Evolutionary conservation across 2,888 invertebrate genomes (phyloP), one percentile per base, ranked within the genome.

Genomic region (Anoncus sp.): DNA sequence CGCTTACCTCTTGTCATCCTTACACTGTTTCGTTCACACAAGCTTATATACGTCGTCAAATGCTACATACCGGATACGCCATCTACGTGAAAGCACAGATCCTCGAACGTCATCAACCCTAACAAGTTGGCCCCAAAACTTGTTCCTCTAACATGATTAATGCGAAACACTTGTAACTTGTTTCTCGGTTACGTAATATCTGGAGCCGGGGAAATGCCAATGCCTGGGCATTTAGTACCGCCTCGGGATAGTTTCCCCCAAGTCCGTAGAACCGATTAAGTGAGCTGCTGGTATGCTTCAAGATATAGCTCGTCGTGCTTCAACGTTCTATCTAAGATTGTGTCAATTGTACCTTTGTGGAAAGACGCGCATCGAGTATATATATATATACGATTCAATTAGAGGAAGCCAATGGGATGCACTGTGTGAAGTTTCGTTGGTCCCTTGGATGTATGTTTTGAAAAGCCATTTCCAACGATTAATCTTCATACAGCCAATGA

Each of bases 101-200:
- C 79, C 79, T 81, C 76, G 77, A 80, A 83, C 81, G 82, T 81
- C 82, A 73, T 74, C 73, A 63, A 73, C 79, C 79, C 81, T 85
- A 85, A 86, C 85, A 82, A 87, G 84, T 87, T 86, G 77, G 80
- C 83, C 80, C 81, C 75, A 67, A 87, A 87, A 83, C 74, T 87
- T 83, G 74, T 53, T 80, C 79, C 83, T 83, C 83, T 87, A 88
- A 88, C 87, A 84, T 86, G 87, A 89, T 89, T 87, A 88, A 88
- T 86, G 85, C n/a, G n/a, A 79, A 88, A 87, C 87, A 86, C 86
- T 86, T 82, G 84, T 84, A 84, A 86, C 83, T 85, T 87, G 87
- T 84, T 84, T 83, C 84, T 83, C 84, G 87, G 85, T 87, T 87
- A 85, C 84, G 84, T 87, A 86, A 87, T 88, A 85, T 85, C 83